Percentiles rank a stretch among this genome's conserved stretches.
These are phyloP conservation scores for Heterohyrax brucei DNA, from an alignment of 2,797 vertebrate species.

Conservation along the genomic window DNA sequence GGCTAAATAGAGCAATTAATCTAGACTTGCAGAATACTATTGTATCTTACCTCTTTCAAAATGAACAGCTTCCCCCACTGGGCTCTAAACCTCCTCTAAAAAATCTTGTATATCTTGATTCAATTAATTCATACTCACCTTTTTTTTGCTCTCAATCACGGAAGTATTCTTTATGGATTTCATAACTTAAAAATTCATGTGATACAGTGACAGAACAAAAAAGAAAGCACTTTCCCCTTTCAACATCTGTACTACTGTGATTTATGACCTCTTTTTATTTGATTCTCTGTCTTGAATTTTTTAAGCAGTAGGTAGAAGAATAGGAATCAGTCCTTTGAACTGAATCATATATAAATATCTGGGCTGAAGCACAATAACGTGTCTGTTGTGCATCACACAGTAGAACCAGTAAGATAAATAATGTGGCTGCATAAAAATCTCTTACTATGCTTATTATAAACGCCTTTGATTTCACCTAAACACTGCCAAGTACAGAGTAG, in stretches of 20 bases:
- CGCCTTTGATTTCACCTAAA: slow-evolving; percentile 82
- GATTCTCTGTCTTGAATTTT: slow-evolving; percentile 82
- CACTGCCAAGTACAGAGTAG: slow-evolving; percentile 71
- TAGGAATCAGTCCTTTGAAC: slow-evolving; percentile 86
- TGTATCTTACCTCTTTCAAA: background rate
- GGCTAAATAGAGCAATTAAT: background rate
- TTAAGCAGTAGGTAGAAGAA: slow-evolving; percentile 76
- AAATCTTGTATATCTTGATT: slow-evolving; percentile 30
- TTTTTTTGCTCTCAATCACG: slow-evolving; percentile 62
- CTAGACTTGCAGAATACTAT: slow-evolving; percentile 33
- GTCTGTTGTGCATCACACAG: slow-evolving; percentile 83
- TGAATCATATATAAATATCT: slow-evolving; percentile 87
- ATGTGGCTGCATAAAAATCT: slow-evolving; percentile 84
- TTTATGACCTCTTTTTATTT: slow-evolving; percentile 90
- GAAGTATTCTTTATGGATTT: slow-evolving; percentile 70
- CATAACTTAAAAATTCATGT: slow-evolving; percentile 74
- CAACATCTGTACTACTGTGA: slow-evolving; percentile 75
- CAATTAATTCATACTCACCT: background rate
- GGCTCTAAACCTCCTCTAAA: slow-evolving; percentile 15
- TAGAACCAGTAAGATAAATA: slow-evolving; percentile 84
- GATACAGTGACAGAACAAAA: slow-evolving; percentile 60
- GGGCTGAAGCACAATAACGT: slow-evolving; percentile 85
- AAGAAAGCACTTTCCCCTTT: slow-evolving; percentile 64
- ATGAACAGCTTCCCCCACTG: background rate
- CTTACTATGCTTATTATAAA: slow-evolving; percentile 86